Conservation (phyloP, 2,888 invertebrate species). For the Leucoma salicis region DNA sequence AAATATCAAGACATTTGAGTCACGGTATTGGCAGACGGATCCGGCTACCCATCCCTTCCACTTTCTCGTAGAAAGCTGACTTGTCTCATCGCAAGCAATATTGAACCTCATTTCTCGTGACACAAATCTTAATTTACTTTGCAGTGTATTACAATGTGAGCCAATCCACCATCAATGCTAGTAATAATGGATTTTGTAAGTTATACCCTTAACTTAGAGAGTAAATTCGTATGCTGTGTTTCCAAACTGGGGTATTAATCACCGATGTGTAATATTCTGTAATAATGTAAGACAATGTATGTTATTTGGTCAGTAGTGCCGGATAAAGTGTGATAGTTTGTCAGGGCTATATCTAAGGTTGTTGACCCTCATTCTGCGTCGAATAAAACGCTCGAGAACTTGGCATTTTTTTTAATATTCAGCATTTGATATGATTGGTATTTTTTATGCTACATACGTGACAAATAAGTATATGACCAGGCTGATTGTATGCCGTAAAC, state of each 20-base stretch:
- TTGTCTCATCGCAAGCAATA: conserved; percentile 13
- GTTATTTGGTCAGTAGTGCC: conserved; percentile 68
- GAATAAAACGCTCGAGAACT: not conserved
- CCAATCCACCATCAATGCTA: not conserved
- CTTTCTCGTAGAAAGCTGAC: conserved; percentile 53
- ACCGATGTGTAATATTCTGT: conserved; percentile 48
- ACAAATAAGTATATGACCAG: too few species aligned
- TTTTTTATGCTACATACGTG: too few species aligned
- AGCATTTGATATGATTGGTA: too few species aligned
- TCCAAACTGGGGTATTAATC: conserved; percentile 32
- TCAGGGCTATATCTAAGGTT: conserved; percentile 5
- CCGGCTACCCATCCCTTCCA: conserved; percentile 51
- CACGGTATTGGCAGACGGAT: conserved; percentile 36
- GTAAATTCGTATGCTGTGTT: conserved; percentile 8
- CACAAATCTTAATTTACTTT: conserved; percentile 18
- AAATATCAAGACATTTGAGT: conserved; percentile 39
- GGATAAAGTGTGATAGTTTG: conserved; percentile 21
- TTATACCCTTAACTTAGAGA: conserved; percentile 7
- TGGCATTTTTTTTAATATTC: too few species aligned
- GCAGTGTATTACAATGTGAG: not conserved
- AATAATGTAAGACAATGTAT: conserved; percentile 54
- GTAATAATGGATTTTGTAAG: conserved; percentile 12
- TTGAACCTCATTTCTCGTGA: not conserved
- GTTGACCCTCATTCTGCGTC: not conserved
- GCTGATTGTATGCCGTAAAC: too few species aligned